Evolutionary conservation across 1,140 invertebrate species (phyloP), one percentile per base, ranked within the genome.

Genomic region (Lepidurus arcticus): DNA sequence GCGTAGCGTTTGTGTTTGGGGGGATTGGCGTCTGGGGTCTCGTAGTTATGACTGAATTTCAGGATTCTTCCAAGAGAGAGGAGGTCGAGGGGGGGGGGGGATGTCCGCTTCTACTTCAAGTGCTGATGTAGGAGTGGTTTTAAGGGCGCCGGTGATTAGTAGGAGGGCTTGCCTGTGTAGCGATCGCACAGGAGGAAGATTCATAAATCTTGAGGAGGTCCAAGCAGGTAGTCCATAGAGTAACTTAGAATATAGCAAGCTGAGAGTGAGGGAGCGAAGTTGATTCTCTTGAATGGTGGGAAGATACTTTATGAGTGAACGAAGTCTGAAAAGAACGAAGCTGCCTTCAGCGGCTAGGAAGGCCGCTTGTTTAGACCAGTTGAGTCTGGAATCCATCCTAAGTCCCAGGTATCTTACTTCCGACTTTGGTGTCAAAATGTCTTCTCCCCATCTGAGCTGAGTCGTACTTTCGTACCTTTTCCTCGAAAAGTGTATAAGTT

Each of bases 401-500:
- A 76, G 42, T 7, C 75, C 10, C n/a, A 76, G 42, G n/a, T 76
- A 76, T n/a, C 44, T 21, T 7, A 76, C 34, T 43, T 76, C 24
- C n/a, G 21, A n/a, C 16, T 44, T 76, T 2, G 75, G 75, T 1
- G 7, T 9, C 11, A 43, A 26, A 9, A 76, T 11, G 10, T n/a
- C 42, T 42, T 76, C 75, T 26, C 42, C 75, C 75, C 75, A 43
- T 76, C 1, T 21, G 1, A 76, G 6, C 16, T n/a, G 44, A 1
- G 44, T 42, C 16, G n/a, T 76, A n/a, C 10, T 42, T 42, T 42
- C 10, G 42, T 0, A 26, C 42, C 73, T 26, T 74, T 74, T 76
- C 1, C 75, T 7, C 16, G 10, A 26, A n/a, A 76, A 76, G n/a
- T 76, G 75, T n/a, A 76, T 76, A 10, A 76, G 42, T 76, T 76